Evolutionary conservation across 2,113 vertebrate genomes (phyloP).

Genomic region (Gyps fulvus): DNA sequence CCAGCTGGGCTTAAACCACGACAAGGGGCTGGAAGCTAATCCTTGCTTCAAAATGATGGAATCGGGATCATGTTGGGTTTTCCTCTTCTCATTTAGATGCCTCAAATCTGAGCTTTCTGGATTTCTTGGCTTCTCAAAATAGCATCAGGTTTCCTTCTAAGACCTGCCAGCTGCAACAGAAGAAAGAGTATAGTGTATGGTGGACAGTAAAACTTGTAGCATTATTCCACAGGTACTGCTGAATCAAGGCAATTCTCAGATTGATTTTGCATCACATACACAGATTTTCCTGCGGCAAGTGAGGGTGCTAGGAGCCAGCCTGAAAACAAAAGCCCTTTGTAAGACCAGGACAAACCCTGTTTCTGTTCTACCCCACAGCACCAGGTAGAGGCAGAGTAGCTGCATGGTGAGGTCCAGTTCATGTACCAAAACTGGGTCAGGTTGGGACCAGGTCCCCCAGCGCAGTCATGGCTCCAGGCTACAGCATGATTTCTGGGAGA

Average conservation of each 20-base stretch:
- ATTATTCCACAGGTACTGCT: neutral
- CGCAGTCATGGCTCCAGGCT: neutral
- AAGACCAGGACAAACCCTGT: accelerated
- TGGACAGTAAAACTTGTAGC: accelerated
- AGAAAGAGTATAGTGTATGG: neutral
- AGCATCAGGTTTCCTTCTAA: neutral
- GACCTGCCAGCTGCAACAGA: neutral
- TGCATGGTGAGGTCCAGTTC: neutral
- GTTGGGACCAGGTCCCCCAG: neutral
- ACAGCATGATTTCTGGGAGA: neutral
- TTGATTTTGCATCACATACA: neutral
- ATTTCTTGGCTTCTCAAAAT: neutral
- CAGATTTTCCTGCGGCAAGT: neutral
- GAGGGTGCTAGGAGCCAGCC: neutral
- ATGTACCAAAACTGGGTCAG: accelerated
- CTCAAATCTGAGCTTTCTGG: neutral
- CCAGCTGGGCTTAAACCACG: too few relatives aligned
- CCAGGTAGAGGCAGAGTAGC: neutral
- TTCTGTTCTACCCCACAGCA: neutral
- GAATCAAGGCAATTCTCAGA: neutral
- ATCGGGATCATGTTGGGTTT: accelerated
- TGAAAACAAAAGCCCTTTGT: neutral
- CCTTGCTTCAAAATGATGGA: neutral
- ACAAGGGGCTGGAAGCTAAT: neutral
- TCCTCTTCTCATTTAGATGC: neutral